Conservation (phyloP, 2,888 invertebrate species). For the Neocrepidodera transversa region DNA sequence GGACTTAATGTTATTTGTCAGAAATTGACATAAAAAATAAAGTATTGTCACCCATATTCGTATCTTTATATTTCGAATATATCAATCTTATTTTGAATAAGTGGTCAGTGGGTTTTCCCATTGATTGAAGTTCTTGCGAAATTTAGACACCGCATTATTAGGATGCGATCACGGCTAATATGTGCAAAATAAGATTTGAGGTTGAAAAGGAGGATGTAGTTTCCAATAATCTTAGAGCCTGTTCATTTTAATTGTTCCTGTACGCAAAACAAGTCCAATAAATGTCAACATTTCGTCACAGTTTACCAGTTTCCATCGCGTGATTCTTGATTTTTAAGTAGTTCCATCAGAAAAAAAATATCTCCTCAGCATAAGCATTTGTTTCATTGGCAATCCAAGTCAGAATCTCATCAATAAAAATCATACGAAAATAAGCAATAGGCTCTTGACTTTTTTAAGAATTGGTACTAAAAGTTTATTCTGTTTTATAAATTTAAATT, state of each 20-base stretch:
- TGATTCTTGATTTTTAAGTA: no score
- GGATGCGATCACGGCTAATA: conserved; percentile 4
- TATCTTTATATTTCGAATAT: no score
- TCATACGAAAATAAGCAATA: conserved; percentile 1
- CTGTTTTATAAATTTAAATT: no score
- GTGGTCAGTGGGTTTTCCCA: background rate
- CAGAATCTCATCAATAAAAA: conserved; percentile 12
- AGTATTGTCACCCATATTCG: no score
- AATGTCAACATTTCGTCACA: conserved; percentile 12
- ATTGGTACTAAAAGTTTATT: conserved; percentile 3
- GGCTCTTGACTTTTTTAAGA: background rate
- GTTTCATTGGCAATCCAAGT: conserved; percentile 8
- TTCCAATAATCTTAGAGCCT: conserved; percentile 14
- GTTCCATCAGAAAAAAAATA: no score
- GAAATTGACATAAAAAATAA: no score
- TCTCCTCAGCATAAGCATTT: conserved; percentile 8
- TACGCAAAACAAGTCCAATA: conserved; percentile 10
- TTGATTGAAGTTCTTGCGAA: conserved; percentile 7
- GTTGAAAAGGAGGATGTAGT: background rate
- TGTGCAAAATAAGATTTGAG: background rate
- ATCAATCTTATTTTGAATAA: conserved; percentile 9
- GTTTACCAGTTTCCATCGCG: background rate
- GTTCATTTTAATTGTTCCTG: conserved; percentile 16
- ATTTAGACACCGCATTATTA: conserved; percentile 7
- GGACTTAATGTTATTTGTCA: no score